Percentiles rank a stretch among this genome's conserved stretches.
These are phyloP conservation scores for Carposina sasakii DNA, from an alignment of 1,140 invertebrate genomes.

Conservation along the genomic window DNA sequence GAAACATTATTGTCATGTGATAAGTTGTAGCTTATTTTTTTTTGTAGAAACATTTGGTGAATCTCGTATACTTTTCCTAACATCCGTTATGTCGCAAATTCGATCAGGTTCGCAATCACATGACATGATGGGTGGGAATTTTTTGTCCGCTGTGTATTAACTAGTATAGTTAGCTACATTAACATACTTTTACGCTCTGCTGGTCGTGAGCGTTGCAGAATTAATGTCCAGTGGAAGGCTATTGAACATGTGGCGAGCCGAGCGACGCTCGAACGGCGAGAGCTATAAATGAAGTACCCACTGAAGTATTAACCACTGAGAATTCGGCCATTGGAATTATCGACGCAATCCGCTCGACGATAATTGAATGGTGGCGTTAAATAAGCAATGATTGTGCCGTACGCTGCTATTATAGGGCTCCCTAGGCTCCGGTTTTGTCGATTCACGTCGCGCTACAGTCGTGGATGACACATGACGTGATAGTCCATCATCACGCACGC, in stretches of 20 bases:
- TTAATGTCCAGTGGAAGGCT: slow-evolving; percentile 34
- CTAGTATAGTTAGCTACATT: slow-evolving; percentile 34
- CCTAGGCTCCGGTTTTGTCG: too few relatives aligned
- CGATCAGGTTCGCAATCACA: slow-evolving; percentile 30
- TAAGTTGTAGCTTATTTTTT: too few relatives aligned
- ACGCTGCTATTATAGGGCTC: too few relatives aligned
- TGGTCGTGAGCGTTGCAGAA: slow-evolving; percentile 40
- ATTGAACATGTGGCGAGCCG: slow-evolving; percentile 31
- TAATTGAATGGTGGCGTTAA: slow-evolving; percentile 65
- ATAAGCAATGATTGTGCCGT: slow-evolving; percentile 62
- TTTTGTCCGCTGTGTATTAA: slow-evolving; percentile 37
- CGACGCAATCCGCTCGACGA: slow-evolving; percentile 45
- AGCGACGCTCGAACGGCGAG: slow-evolving; percentile 28
- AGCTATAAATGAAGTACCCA: slow-evolving; percentile 45
- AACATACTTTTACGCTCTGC: slow-evolving; percentile 43
- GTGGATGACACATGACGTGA: too few relatives aligned
- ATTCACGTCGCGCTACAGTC: too few relatives aligned
- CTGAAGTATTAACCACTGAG: slow-evolving; percentile 47
- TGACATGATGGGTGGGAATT: slow-evolving; percentile 31
- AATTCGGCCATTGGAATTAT: slow-evolving; percentile 54
- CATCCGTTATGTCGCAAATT: slow-evolving; percentile 18
- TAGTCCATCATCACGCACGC: too few relatives aligned
- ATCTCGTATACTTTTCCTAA: too few relatives aligned
- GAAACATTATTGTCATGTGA: slow-evolving; percentile 8
- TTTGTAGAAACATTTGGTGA: too few relatives aligned